Evolutionary conservation across 2,797 vertebrate genomes (phyloP).

Genomic region (Pseudocheirus occidentalis): DNA sequence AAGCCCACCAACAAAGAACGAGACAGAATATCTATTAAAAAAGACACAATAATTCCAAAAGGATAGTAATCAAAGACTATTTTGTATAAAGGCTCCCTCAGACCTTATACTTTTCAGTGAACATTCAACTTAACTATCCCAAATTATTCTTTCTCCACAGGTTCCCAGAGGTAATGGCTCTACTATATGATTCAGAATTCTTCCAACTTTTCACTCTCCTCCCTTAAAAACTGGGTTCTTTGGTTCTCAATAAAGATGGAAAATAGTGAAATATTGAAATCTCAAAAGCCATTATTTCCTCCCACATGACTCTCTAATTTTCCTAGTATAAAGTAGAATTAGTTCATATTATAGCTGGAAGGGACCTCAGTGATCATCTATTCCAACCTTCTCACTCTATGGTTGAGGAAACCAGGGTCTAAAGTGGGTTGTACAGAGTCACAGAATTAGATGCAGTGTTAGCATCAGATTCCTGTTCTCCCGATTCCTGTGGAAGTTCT

Average conservation of each 20-base stretch:
- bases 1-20: background rate
- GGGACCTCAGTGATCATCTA: background rate
- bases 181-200: background rate
- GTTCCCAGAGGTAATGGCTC: background rate
- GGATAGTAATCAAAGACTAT: background rate
- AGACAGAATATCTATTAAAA: background rate
- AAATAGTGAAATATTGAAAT: background rate
- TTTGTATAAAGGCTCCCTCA: background rate
- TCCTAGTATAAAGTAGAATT: background rate
- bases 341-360: background rate
- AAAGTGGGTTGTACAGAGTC: background rate
- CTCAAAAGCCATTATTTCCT: background rate
- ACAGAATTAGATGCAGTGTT: background rate
- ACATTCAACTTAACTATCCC: background rate
- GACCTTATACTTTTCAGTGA: background rate
- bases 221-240: background rate
- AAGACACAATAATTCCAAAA: background rate
- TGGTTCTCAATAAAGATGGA: background rate
- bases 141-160: background rate
- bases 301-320: background rate
- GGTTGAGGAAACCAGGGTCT: background rate
- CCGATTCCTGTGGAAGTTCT: background rate
- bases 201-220: background rate
- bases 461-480: background rate
- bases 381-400: background rate